Evolutionary conservation across 2,113 vertebrate species (phyloP).

Genomic region (Perca fluviatilis): DNA sequence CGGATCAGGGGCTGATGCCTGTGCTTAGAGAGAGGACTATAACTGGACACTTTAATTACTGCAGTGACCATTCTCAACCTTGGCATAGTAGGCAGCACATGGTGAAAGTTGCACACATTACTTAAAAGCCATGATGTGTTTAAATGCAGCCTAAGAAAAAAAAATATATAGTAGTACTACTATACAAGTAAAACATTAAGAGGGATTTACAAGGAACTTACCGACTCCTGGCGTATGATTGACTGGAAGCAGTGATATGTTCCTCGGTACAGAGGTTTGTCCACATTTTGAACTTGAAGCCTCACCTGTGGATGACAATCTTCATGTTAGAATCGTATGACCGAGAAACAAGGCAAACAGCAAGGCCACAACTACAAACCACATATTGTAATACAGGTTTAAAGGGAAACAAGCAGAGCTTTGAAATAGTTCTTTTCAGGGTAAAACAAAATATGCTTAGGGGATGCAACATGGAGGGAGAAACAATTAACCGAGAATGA

Average conservation of each 20-base stretch:
- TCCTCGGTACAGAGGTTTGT: slow-evolving; percentile 94
- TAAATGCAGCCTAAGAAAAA: not conserved
- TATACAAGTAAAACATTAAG: not conserved
- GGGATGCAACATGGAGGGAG: slow-evolving; percentile 46
- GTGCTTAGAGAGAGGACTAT: slow-evolving; percentile 12
- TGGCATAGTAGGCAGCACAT: not conserved
- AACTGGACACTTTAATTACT: slow-evolving; percentile 40
- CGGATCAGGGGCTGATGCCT: slow-evolving; percentile 8
- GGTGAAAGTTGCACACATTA: not conserved
- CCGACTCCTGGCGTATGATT: slow-evolving; percentile 94
- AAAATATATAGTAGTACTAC: not conserved
- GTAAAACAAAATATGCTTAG: slow-evolving; percentile 24
- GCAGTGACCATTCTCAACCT: not conserved
- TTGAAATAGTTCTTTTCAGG: slow-evolving; percentile 32
- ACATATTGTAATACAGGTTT: slow-evolving; percentile 27
- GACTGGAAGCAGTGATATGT: slow-evolving; percentile 97
- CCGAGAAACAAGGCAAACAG: not conserved
- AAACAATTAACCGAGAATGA: slow-evolving; percentile 33
- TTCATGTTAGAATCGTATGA: not conserved
- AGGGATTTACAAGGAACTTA: slow-evolving; percentile 79
- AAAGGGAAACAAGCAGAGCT: slow-evolving; percentile 44
- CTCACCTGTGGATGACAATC: slow-evolving; percentile 88
- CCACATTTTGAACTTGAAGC: slow-evolving; percentile 94
- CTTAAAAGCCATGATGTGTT: not conserved
- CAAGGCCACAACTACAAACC: slow-evolving; percentile 23